phyloP scores from a whole-genome alignment of 2,113 vertebrate genomes.

The Glareola pratincola region DNA sequence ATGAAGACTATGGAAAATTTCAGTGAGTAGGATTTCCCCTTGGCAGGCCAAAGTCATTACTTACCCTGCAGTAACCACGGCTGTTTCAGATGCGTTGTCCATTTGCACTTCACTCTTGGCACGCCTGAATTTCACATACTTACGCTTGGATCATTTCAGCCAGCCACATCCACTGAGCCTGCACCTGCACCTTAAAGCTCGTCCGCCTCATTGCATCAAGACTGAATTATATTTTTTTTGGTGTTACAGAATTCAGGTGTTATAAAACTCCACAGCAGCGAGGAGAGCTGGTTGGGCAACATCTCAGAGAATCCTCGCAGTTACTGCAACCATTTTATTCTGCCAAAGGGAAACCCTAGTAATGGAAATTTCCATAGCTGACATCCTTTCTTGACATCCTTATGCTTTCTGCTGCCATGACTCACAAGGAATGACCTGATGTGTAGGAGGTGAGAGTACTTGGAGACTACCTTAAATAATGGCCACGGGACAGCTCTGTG shows the following conservation, averaged over 20 bases:
- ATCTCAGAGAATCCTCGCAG: neutral
- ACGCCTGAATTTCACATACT: neutral
- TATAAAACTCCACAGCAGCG: neutral
- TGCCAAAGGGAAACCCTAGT: slow-evolving; percentile 7
- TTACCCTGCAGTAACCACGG: neutral
- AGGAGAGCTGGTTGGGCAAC: neutral
- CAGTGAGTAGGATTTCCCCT: neutral
- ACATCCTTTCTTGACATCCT: slow-evolving; percentile 23
- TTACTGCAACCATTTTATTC: neutral
- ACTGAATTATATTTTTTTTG: neutral
- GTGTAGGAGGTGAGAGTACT: neutral
- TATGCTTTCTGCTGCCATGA: neutral
- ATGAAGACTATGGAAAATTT: neutral
- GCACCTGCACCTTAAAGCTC: neutral
- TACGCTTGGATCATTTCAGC: neutral
- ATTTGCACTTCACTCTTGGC: neutral
- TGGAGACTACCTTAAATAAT: neutral
- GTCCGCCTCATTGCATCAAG: neutral
- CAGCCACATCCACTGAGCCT: neutral
- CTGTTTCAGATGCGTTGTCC: neutral
- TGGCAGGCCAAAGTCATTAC: neutral
- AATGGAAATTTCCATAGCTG: slow-evolving; percentile 55
- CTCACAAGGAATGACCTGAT: slow-evolving; percentile 16
- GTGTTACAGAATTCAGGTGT: neutral
- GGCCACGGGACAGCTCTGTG: neutral